Evolutionary conservation across 2,113 vertebrate genomes (phyloP), one percentile per base, ranked within the genome.

Genomic region (Ictalurus punctatus): DNA sequence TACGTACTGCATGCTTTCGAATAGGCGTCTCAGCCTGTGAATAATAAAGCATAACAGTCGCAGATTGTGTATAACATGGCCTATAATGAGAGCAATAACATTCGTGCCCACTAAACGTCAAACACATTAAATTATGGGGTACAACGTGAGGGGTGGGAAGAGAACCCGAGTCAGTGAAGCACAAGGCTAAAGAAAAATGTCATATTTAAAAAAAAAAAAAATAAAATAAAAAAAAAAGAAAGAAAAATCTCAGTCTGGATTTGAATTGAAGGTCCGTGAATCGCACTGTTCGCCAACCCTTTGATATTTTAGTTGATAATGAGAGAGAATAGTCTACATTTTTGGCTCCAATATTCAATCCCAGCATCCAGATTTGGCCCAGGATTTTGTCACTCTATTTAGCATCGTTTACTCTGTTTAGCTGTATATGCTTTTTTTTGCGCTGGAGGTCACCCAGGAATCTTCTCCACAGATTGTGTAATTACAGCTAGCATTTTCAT

Each of bases 401-500:
- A 67, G 40, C 79, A 86, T 79, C 37, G 87, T 90, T 21, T 86
- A 80, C 48, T 56, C 48, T 17, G 10, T 67, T 85, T 73, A 30
- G 48, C 48, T 59, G 13, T 59, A 58, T 84, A 59, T 74, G 61
- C 56, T 48, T 48, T 48, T 48, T 88, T 87, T 52, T 63, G 52
- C 27, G 27, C 74, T 90, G 84, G 69, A 88, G 86, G 71, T 87
- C 69, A 83, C 71, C 87, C 88, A 90, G 81, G 63, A 88, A 90
- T 87, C 71, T 79, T 74, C 69, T 87, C 89, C 67, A 91, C 83
- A 73, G 30, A 89, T 89, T 90, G 87, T 89, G 37, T 89, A 90
- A 92, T 91, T 92, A 90, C 89, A 90, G 86, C 83, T 69, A 91
- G 63, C 74, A 86, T 91, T 73, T 85, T 90, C 73, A 83, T 85